Evolutionary conservation across 1,140 invertebrate species (phyloP).

Genomic region (Caenorhabditis latens): DNA sequence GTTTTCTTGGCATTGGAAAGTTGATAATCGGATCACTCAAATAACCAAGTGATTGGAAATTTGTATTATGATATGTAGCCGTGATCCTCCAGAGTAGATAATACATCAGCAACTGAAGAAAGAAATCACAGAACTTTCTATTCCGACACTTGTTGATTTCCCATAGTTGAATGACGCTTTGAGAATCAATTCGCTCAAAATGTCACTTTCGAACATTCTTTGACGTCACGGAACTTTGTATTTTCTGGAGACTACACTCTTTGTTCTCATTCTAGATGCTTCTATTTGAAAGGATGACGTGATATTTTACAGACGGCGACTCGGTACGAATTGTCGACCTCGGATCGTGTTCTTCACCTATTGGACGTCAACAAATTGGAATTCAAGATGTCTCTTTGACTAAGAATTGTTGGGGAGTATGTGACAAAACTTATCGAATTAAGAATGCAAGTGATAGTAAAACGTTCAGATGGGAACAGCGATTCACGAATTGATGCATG

Average conservation of each 20-base stretch:
- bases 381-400: constrained; percentile 41
- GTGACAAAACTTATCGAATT: neutral
- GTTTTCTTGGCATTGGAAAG: too few relatives aligned
- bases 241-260: neutral
- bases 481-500: constrained; percentile 78
- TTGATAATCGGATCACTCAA: too few relatives aligned
- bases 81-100: too few relatives aligned
- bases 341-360: constrained; percentile 35
- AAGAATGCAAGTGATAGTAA: neutral
- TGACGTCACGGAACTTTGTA: constrained; percentile 30
- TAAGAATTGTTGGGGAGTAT: constrained; percentile 24
- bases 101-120: neutral
- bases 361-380: constrained; percentile 46
- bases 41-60: too few relatives aligned
- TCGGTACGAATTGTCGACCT: constrained; percentile 43
- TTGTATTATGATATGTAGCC: too few relatives aligned
- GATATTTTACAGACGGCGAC: constrained; percentile 23
- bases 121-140: neutral
- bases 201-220: neutral
- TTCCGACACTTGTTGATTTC: neutral
- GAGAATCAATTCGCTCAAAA: neutral
- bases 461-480: constrained; percentile 23
- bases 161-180: neutral
- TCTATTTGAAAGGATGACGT: neutral
- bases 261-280: neutral